Percentiles rank a stretch among this genome's conserved stretches.
Conservation (phyloP, 2,113 vertebrate species). For the Cephalopholis sonnerati region DNA sequence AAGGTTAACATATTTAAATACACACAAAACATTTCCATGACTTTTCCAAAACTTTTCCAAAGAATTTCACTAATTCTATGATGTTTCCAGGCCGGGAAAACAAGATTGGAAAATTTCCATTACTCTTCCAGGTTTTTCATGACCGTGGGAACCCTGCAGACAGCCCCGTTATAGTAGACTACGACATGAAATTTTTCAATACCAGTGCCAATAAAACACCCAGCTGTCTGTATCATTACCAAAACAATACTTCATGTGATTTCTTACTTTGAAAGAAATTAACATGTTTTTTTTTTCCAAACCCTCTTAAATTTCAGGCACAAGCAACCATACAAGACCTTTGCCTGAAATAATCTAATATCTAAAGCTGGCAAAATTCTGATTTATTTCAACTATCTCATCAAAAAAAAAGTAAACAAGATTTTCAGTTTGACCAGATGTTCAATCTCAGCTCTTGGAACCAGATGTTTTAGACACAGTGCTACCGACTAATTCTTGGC, state of each 20-base stretch:
- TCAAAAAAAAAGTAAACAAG: neutral
- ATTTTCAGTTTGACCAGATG: neutral
- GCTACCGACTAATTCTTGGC: neutral
- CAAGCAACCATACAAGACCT: no score
- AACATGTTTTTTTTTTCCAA: neutral
- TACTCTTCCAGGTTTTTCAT: no score
- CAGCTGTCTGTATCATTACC: neutral
- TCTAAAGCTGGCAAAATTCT: neutral
- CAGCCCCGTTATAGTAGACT: neutral
- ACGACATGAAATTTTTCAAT: neutral
- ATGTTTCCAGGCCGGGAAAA: no score
- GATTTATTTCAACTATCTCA: neutral
- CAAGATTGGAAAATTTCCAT: no score
- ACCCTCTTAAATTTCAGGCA: neutral
- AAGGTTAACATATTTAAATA: no score
- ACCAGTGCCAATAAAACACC: neutral
- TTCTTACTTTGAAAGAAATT: neutral
- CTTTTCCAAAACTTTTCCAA: no score
- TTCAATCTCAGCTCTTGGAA: no score
- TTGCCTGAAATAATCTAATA: no score
- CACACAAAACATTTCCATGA: no score
- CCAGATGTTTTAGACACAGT: neutral
- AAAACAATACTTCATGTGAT: neutral
- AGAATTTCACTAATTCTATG: no score
- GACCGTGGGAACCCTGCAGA: no score